A percentile compares a stretch with the other conserved stretches of the same genome.
phyloP scores from a whole-genome alignment of 2,888 invertebrate genomes.

The Dynastes grantii region DNA sequence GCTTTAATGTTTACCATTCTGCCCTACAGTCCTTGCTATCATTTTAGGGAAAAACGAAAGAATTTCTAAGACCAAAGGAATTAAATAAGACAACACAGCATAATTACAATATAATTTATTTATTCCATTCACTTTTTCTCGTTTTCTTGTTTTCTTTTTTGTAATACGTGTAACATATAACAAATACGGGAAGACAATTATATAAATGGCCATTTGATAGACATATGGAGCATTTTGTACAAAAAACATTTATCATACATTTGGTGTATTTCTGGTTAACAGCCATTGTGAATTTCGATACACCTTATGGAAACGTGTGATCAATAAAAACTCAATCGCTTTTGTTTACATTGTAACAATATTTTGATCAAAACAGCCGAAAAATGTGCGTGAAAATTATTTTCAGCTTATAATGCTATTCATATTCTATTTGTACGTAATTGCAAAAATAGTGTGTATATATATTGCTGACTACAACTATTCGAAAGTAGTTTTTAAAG shows the following conservation, averaged over 20 bases:
- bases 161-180: conserved; percentile 30
- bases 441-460: not conserved
- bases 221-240: conserved; percentile 6
- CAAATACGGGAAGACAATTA: conserved; percentile 35
- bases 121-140: conserved; percentile 7
- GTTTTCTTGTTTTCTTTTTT: not conserved
- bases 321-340: conserved; percentile 7
- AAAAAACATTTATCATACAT: not conserved
- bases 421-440: no score
- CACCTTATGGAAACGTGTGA: not conserved
- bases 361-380: conserved; percentile 18
- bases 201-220: conserved; percentile 1
- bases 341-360: conserved; percentile 10
- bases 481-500: no score
- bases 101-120: conserved; percentile 28
- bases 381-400: conserved; percentile 22
- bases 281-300: conserved; percentile 19
- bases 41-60: no score
- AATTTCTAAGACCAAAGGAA: no score
- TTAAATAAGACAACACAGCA: not conserved
- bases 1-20: no score
- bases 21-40: no score
- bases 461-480: not conserved
- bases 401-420: not conserved
- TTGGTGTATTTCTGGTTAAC: conserved; percentile 1